Conservation (phyloP, 1,140 invertebrate genomes). For the Drosophila tsacasi region DNA sequence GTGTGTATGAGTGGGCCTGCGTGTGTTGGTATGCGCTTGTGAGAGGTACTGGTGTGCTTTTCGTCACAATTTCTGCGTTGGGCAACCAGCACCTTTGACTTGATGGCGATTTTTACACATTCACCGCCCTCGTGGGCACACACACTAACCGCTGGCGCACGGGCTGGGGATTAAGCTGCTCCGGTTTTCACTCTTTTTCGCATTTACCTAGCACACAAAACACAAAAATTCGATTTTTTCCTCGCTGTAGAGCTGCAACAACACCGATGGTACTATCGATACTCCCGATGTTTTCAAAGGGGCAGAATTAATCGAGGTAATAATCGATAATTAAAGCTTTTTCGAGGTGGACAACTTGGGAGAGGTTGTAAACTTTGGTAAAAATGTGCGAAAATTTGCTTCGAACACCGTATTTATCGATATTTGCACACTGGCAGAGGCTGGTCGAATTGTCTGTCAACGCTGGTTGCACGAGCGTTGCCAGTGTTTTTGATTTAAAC, state of each 20-base stretch:
- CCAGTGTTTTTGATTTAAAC: too few species aligned
- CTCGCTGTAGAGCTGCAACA: conserved; percentile 48
- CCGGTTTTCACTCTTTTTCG: conserved; percentile 59
- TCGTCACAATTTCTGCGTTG: conserved; percentile 67
- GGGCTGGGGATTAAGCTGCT: conserved; percentile 43
- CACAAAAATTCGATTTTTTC: conserved; percentile 83
- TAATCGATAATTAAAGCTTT: too few species aligned
- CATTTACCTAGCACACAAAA: conserved; percentile 83
- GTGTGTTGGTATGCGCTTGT: conserved; percentile 25
- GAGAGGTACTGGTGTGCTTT: conserved; percentile 62
- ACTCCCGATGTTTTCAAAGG: too few species aligned
- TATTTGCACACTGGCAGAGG: too few species aligned
- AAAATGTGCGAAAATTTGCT: too few species aligned
- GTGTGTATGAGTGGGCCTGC: conserved; percentile 25
- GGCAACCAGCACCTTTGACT: conserved; percentile 49
- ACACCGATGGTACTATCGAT: not conserved
- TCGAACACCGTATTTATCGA: too few species aligned
- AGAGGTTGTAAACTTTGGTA: too few species aligned
- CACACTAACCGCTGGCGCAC: conserved; percentile 49
- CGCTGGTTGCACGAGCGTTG: too few species aligned
- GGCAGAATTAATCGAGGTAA: too few species aligned
- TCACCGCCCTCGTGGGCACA: conserved; percentile 31
- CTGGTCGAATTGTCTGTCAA: too few species aligned
- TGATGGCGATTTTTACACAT: conserved; percentile 50
- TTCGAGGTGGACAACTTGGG: too few species aligned